Base-by-base conservation (phyloP, 2,888 invertebrate species). In the Melinopterus prodromus region DNA sequence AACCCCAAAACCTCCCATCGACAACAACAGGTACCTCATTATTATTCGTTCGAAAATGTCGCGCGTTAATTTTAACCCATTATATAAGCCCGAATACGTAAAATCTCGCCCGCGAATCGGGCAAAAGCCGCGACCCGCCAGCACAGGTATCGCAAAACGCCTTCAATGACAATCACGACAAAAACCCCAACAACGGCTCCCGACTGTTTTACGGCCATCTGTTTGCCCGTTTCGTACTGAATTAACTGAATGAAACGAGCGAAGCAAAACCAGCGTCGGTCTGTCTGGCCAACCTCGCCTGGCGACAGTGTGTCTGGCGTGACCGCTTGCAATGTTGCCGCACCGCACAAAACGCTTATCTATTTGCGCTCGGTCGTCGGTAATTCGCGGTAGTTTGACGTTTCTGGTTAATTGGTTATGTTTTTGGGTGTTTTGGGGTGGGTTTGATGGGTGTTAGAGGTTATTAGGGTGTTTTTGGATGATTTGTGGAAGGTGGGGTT, bases 231-330 rank as follows among this genome's bases (percentile, higher is more conserved):
- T 26, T 26, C 2, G 26, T 26, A 26, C 26, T 26, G 26, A 26
- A 26, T 26, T 80, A 76, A 82, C 83, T 84, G 84, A 85, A 84
- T 84, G 84, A 84, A 84, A 84, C 82, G 80, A 79, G 80, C 77
- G 76, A 79, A 80, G 82, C 79, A 82, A 80, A 82, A 83, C 82
- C 90, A 92, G 92, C 93, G 94, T 94, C 94, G 93, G 92, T 92
- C 91, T 94, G 94, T 95, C 95, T 94, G 93, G 94, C 92, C 92
- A 92, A 92, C 92, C 93, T 91, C 92, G 94, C 92, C 93, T 93
- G 96, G 96, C 96, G 96, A 96, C 96, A 96, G 95, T 95, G 94
- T 96, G 96, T 96, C 96, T 96, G 95, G 95, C 93, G 92, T 93
- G 94, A 94, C 93, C 93, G 90, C 83, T 87, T 88, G 92, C 94